Evolutionary conservation across 1,140 invertebrate genomes (phyloP), one percentile per base, ranked within the genome.

Genomic region (Hycleus cichorii): DNA sequence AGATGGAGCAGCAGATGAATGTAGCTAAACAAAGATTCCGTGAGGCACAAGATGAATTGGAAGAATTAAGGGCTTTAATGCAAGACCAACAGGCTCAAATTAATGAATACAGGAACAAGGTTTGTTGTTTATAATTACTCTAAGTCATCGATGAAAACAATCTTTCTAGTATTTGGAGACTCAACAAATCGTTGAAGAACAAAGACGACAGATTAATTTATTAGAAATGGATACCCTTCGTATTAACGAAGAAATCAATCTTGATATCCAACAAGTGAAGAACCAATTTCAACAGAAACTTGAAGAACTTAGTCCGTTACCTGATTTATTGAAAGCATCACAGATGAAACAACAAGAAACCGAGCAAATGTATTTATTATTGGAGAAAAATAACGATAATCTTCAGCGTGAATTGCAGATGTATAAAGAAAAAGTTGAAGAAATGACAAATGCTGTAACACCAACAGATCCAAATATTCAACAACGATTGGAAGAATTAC

Each of bases 271-370:
- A 60, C 74, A 82, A 58, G 84, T 88, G 4, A 88, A 89, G 69
- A 83, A 84, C 74, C 72, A 81, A 60, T 89, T 90, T 67, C 85
- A 89, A 79, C 86, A 88, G 63, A 88, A 89, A 70, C 72, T 89
- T 5, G 80, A 83, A 58, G 87, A 89, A 72, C 67, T 89, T 24
- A 80, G 83, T 0, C 86, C 86, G 0, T 77, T 88, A 8, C 87
- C 87, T 1, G 85, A 88, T 63, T 77, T 89, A 7, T 68, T 89
- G 42, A 88, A 87, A 66, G 80, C 85, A 44, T 86, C 86, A 1
- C 86, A 89, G 70, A 65, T 83, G 24, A 85, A 86, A 64, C 63
- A 88, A 5, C 84, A 87, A 62, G 85, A 89, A 67, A 78, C 80
- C 0, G 84, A 86, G 65, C 84, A 87, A 55, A 73, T 81, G 62